phyloP scores from a whole-genome alignment of 2,113 vertebrate genomes.

The Heliornis fulica region DNA sequence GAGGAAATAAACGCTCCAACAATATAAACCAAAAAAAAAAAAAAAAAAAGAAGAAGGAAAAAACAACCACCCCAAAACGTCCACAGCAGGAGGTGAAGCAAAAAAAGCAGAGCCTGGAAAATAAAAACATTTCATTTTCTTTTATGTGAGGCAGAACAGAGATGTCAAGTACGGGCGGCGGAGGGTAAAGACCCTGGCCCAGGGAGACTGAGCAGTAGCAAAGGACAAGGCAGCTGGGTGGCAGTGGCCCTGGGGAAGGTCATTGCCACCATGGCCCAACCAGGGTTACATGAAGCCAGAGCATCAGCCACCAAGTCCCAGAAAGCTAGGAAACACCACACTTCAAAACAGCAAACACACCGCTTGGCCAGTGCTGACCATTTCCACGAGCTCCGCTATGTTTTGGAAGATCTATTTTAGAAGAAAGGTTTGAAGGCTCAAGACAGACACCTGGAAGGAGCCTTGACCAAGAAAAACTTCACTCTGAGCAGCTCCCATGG shows the following conservation, averaged over 20 bases:
- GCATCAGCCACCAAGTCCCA: neutral
- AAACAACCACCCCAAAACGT: neutral
- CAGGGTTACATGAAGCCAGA: neutral
- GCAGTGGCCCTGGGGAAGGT: neutral
- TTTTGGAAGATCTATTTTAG: neutral
- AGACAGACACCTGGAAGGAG: neutral
- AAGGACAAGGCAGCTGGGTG: rapidly evolving
- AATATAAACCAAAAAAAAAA: neutral
- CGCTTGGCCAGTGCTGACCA: neutral
- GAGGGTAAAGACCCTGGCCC: neutral
- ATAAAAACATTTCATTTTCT: neutral
- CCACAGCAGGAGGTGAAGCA: neutral
- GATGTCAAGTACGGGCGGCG: rapidly evolving
- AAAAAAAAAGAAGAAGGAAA: rapidly evolving
- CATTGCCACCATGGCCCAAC: neutral
- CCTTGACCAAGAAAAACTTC: neutral
- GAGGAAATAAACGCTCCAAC: neutral
- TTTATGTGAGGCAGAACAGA: neutral
- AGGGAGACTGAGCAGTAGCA: neutral
- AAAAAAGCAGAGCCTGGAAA: neutral
- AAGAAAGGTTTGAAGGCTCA: neutral
- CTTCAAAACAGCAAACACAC: neutral
- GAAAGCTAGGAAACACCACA: neutral
- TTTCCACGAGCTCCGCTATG: neutral
- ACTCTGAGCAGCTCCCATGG: neutral